A percentile compares a stretch with the other conserved stretches of the same genome.
Evolutionary conservation across 2,797 vertebrate species (phyloP).

Genomic region (Thripadectes ignobilis): DNA sequence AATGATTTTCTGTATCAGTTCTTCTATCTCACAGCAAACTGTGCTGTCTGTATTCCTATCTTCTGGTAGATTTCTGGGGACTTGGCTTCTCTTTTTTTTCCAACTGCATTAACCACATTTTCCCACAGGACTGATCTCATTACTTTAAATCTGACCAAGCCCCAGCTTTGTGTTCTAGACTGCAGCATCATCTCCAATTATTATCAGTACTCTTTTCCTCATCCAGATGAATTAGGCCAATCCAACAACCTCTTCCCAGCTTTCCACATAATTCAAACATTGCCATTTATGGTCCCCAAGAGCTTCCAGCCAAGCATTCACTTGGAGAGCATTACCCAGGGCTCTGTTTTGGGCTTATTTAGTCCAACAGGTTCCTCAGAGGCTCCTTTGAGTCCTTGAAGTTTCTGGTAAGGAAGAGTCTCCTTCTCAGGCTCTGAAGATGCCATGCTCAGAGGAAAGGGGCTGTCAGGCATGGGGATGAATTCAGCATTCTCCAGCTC

Average conservation of each 20-base stretch:
- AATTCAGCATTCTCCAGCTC: conserved; percentile 96
- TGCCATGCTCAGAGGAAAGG: conserved; percentile 75
- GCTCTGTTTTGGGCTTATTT: conserved; percentile 48
- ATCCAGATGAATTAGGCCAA: not conserved
- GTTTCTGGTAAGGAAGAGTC: conserved; percentile 89
- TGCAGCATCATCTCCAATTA: not conserved
- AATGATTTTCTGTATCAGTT: not conserved
- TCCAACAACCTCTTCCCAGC: not conserved
- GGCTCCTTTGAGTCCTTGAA: conserved; percentile 86
- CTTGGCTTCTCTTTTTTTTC: not conserved
- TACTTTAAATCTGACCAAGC: not conserved
- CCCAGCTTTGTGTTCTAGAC: not conserved
- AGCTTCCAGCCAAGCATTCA: not conserved
- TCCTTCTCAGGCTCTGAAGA: conserved; percentile 83
- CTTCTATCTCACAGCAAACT: not conserved
- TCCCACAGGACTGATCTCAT: not conserved
- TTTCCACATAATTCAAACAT: not conserved
- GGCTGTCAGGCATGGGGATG: conserved; percentile 90
- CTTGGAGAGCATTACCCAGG: conserved; percentile 71
- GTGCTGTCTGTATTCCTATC: not conserved
- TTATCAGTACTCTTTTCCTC: not conserved
- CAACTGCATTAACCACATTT: not conserved
- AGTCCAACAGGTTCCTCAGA: conserved; percentile 71
- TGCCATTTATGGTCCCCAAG: not conserved
- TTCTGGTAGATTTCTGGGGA: not conserved